Evolutionary conservation across 2,888 invertebrate species (phyloP), one percentile per base, ranked within the genome.

Genomic region (Anagyrus pseudococci): DNA sequence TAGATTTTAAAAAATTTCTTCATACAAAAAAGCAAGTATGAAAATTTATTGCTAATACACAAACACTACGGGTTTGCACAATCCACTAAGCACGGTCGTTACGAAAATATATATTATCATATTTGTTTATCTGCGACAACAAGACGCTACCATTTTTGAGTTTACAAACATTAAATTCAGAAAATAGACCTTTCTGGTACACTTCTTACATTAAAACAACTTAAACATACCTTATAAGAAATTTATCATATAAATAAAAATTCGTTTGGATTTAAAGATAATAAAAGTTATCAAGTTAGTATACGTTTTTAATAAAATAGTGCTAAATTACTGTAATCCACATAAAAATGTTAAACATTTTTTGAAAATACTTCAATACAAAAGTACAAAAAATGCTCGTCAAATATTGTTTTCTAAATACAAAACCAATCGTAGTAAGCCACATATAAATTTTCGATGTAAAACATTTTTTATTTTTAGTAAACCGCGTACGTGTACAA

Each of bases 101-200:
- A 44, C n/a, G 56, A 66, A 66, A 66, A 66, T 66, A 66, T 66
- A 62, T 59, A 58, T 65, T 61, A 61, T 44, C 61, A 58, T 58
- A 58, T 55, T 7, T n/a, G 58, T 33, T 50, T 49, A n/a, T 54
- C 54, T 47, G 52, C 58, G 58, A 46, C 26, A 47, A 66, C 49
- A 25, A 26, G 23, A 33, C 37, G 25, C 20, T 22, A 53, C 55
- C 22, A 25, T 52, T 58, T 29, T 55, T 19, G 22, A 19, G 29
- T 65, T 52, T 62, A 52, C 58, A 62, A 62, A 62, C 44, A 47
- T 58, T 58, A 57, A 61, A 66, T 59, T 58, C 53, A 8, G 55
- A 58, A 66, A 66, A 66, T 62, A 65, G 40, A 46, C 40, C 33
- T 56, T 56, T 25, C 48, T 29, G 10, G 29, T 58, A 60, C 55